Evolutionary conservation across 2,797 vertebrate species (phyloP), one percentile per base, ranked within the genome.

Genomic region (Anas bernieri): DNA sequence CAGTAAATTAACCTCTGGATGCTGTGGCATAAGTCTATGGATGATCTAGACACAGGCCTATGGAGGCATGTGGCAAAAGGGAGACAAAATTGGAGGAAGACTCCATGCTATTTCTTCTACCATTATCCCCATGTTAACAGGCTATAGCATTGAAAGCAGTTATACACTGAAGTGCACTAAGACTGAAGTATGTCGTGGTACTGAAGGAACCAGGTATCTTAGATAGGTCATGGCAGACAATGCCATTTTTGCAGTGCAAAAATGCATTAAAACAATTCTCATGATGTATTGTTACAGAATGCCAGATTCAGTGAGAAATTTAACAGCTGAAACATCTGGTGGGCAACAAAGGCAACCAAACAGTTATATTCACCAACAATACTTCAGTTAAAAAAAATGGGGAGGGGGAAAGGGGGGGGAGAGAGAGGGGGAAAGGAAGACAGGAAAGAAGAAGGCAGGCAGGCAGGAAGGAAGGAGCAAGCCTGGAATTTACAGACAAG

Each of bases 351-450:
- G 33, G 30, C 55, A 73, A 37, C 11, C 54, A 88, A 73, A 64
- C 2, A 4, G 14, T 80, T 66, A 28, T 26, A 28, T 72, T 75
- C 41, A 39, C 3, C 52, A 75, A 12, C 20, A 59, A 22, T 48
- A 25, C 10, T 52, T 39, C 39, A 70, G 7, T 55, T 74, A 66
- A 39, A 7, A 22, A 30, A 30, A 43, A 26, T 13, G 45, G 6
- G 46, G 22, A 1, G 17, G 2, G 23, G 12, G 12, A 35, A 2
- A 17, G 2, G 22, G 12, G 11, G 20, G 21, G 6, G 21, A 4
- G 22, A 21, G 12, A 45, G 43, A 18, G 10, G 16, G 8, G 18
- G 37, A 11, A 45, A 7, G 3, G 37, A 68, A 54, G 12, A 11
- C 35, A 20, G 8, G 16, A 35, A 30, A 6, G 52, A 20, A 10